These are phyloP conservation scores for Phataginus tetradactyla DNA, from an alignment of 2,797 vertebrate species.

Conservation along the genomic window DNA sequence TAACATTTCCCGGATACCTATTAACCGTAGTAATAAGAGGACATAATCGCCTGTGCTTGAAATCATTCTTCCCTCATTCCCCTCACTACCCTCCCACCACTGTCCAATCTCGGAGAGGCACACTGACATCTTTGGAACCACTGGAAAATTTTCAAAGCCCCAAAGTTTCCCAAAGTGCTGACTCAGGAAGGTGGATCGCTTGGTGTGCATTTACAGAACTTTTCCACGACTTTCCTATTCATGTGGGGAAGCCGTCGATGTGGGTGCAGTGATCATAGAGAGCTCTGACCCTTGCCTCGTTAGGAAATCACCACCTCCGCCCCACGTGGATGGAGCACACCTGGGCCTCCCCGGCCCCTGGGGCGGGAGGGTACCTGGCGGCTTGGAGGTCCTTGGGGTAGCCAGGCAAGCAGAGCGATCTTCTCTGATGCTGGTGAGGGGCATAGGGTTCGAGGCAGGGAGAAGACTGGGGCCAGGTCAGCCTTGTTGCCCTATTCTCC, in stretches of 20 bases:
- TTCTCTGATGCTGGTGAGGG: neutral
- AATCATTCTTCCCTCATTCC: neutral
- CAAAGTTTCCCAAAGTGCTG: constrained; percentile 74
- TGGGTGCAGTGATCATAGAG: neutral
- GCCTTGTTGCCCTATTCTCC: neutral
- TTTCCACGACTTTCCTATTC: constrained; percentile 60
- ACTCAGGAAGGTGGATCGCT: constrained; percentile 36
- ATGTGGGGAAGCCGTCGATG: neutral
- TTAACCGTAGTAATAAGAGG: neutral
- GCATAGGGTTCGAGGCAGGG: neutral
- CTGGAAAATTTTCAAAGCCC: constrained; percentile 69
- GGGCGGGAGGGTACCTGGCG: too few relatives aligned
- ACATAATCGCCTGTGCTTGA: neutral
- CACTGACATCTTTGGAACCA: constrained; percentile 1
- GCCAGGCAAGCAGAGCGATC: neutral
- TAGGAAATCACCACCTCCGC: constrained; percentile 25
- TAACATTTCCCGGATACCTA: neutral
- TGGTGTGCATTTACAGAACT: constrained; percentile 56
- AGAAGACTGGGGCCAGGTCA: neutral
- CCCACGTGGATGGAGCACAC: neutral
- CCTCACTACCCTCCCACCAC: too few relatives aligned
- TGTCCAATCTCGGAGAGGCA: constrained; percentile 46
- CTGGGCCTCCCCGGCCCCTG: neutral
- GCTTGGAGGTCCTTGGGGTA: neutral
- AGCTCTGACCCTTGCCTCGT: neutral